Conservation (phyloP, 1,140 invertebrate species). For the Ruditapes philippinarum region DNA sequence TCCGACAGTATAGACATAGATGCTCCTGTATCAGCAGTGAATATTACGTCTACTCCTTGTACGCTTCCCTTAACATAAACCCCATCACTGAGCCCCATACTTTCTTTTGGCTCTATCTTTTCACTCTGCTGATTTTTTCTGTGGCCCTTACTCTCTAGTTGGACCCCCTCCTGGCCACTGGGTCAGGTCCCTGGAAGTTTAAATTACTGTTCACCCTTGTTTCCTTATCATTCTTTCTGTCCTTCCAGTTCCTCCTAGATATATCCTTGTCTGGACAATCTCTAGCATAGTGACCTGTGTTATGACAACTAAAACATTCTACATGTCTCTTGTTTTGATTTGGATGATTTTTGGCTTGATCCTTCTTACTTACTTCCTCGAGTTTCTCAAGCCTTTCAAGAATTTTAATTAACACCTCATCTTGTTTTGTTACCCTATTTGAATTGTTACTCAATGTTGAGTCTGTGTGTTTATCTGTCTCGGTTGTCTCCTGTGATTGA, state of each 20-base stretch:
- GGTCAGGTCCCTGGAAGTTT: conserved; percentile 35
- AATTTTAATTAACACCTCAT: background rate
- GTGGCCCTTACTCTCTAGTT: background rate
- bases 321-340: background rate
- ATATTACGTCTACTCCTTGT: background rate
- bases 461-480: background rate
- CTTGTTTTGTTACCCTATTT: background rate
- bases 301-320: background rate
- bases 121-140: background rate
- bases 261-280: background rate
- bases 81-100: background rate
- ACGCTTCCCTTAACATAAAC: background rate
- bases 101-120: background rate
- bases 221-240: no score
- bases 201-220: background rate
- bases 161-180: conserved; percentile 7
- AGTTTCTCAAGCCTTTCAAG: background rate
- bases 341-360: background rate
- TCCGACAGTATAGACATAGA: background rate
- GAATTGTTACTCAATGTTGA: background rate
- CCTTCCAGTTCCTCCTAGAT: background rate
- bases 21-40: conserved; percentile 25
- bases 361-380: background rate
- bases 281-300: background rate
- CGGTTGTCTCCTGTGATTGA: background rate